phyloP scores from a whole-genome alignment of 2,888 invertebrate species.

The Theodoxus fluviatilis region DNA sequence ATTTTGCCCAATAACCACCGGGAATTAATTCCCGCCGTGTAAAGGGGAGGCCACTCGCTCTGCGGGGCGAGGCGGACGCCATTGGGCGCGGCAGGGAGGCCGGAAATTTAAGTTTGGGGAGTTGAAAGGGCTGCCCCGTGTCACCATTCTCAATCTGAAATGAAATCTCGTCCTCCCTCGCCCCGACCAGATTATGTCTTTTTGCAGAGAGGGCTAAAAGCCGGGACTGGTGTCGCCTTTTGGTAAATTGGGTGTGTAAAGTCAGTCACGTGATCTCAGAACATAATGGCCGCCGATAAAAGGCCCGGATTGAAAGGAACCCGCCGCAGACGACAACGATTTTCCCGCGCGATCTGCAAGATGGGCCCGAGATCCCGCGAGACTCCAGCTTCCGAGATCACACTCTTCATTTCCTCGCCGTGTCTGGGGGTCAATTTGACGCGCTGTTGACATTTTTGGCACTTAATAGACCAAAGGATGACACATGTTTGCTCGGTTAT shows the following conservation, averaged over 20 bases:
- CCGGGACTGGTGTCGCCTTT: too few species aligned
- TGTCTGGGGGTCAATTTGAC: constrained; percentile 27
- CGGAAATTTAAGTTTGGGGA: constrained; percentile 23
- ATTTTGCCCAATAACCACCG: too few species aligned
- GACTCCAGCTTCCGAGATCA: constrained; percentile 25
- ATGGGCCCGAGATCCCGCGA: not conserved
- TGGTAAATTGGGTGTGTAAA: too few species aligned
- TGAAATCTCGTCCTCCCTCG: constrained; percentile 24
- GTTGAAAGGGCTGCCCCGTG: constrained; percentile 21
- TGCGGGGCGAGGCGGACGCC: too few species aligned
- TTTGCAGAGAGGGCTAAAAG: too few species aligned
- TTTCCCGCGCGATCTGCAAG: not conserved
- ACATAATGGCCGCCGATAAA: too few species aligned
- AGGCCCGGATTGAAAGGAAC: constrained; percentile 16
- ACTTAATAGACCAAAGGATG: constrained; percentile 29
- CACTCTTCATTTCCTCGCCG: constrained; percentile 29
- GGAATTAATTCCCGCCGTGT: too few species aligned
- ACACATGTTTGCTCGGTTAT: constrained; percentile 30
- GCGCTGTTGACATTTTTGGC: constrained; percentile 29
- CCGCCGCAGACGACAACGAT: constrained; percentile 11
- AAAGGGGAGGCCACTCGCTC: too few species aligned
- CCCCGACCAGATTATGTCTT: too few species aligned
- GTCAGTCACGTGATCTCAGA: too few species aligned
- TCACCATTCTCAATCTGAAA: constrained; percentile 21
- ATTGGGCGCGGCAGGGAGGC: too few species aligned